phyloP scores from a whole-genome alignment of 2,888 invertebrate species.

The Pycnomerus fuliginosus region DNA sequence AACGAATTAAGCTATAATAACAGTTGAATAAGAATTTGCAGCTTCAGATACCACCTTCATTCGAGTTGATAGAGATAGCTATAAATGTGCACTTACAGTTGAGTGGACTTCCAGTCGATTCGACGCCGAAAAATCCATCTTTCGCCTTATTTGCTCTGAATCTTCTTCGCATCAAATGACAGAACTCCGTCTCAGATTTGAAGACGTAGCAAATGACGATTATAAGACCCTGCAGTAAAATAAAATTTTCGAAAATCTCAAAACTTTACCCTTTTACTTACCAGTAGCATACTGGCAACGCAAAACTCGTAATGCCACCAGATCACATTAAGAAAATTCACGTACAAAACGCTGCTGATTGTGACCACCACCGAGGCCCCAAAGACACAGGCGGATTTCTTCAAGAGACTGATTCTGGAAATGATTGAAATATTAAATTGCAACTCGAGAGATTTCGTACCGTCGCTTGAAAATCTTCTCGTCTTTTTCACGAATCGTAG shows the following conservation, averaged over 20 bases:
- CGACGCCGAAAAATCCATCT: constrained; percentile 55
- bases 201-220: constrained; percentile 63
- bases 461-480: constrained; percentile 58
- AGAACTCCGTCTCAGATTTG: constrained; percentile 58
- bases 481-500: constrained; percentile 63
- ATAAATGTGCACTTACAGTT: constrained; percentile 57
- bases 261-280: constrained; percentile 49
- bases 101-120: constrained; percentile 60
- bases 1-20: no score
- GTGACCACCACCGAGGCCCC: constrained; percentile 60
- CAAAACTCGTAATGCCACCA: constrained; percentile 61
- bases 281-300: constrained; percentile 60
- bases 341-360: constrained; percentile 63
- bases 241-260: constrained; percentile 1
- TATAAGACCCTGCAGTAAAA: constrained; percentile 56
- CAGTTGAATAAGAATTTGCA: no score
- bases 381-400: constrained; percentile 62
- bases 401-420: constrained; percentile 62
- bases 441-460: constrained; percentile 44
- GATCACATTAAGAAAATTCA: constrained; percentile 59
- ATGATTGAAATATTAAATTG: constrained; percentile 3
- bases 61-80: no score
- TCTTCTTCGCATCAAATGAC: constrained; percentile 51
- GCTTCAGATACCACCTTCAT: no score
- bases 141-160: constrained; percentile 51